A percentile compares a stretch with the other conserved stretches of the same genome.
phyloP scores from a whole-genome alignment of 2,888 invertebrate species.

The Acleris emargana region DNA sequence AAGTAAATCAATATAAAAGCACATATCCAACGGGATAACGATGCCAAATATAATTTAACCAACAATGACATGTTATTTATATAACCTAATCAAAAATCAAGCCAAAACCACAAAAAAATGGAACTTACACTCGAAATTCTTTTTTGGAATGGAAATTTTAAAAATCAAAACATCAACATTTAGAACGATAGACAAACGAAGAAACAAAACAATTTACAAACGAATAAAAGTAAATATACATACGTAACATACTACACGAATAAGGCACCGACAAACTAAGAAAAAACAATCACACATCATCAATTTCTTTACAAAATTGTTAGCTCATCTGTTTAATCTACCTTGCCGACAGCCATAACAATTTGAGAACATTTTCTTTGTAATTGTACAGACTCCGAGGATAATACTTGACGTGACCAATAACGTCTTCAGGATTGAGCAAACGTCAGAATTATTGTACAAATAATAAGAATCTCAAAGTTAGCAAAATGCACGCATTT shows the following conservation, averaged over 20 bases:
- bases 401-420: constrained; percentile 12
- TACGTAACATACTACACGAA: neutral
- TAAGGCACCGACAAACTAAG: neutral
- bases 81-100: too few species aligned
- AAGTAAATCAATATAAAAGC: too few species aligned
- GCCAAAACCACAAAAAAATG: too few species aligned
- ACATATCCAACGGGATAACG: too few species aligned
- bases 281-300: neutral
- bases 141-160: too few species aligned
- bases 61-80: too few species aligned
- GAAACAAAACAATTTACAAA: constrained; percentile 18
- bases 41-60: too few species aligned
- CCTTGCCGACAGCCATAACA: too few species aligned
- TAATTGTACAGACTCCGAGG: constrained; percentile 19
- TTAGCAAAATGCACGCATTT: neutral
- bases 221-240: neutral
- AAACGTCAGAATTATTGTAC: constrained; percentile 15
- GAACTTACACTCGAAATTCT: too few species aligned
- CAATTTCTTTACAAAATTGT: too few species aligned
- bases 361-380: too few species aligned
- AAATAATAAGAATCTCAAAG: neutral
- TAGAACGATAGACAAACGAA: constrained; percentile 9
- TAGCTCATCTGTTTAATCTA: too few species aligned
- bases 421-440: constrained; percentile 8
- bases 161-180: constrained; percentile 11